Conservation (phyloP, 1,140 invertebrate species). For the Schmidtea mediterranea region DNA sequence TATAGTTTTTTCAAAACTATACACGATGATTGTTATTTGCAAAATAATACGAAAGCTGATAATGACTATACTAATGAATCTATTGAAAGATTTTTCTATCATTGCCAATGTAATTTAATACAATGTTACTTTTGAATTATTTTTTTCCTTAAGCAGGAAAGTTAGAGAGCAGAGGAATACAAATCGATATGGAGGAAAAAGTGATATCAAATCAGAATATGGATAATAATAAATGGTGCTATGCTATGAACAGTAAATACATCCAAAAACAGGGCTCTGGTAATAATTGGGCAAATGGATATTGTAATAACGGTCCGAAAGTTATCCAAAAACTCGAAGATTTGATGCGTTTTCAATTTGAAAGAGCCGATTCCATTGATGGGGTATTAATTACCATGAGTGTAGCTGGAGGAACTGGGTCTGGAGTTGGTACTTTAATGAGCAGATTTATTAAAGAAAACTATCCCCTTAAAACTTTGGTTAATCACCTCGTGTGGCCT, state of each 20-base stretch:
- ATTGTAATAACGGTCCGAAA: not conserved
- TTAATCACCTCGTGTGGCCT: conserved; percentile 2
- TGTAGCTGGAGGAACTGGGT: conserved; percentile 1
- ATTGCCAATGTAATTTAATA: not conserved
- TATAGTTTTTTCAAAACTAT: not conserved
- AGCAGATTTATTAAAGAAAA: not conserved
- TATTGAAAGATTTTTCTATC: too few relatives aligned
- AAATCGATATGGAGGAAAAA: conserved; percentile 4
- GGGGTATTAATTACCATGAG: not conserved
- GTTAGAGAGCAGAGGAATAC: not conserved
- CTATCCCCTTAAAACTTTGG: not conserved
- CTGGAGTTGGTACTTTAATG: not conserved
- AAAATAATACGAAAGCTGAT: not conserved
- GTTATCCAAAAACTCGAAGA: not conserved
- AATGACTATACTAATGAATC: not conserved
- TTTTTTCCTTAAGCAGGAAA: not conserved
- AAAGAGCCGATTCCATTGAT: conserved; percentile 1
- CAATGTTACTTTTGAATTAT: not conserved
- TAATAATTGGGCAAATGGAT: conserved; percentile 2
- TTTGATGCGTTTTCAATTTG: not conserved
- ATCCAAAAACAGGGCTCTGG: not conserved
- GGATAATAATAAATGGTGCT: not conserved
- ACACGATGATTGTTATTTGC: not conserved
- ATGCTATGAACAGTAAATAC: not conserved
- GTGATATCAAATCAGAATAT: not conserved